phyloP scores from a whole-genome alignment of 2,113 vertebrate genomes.

The Dicentrarchus labrax region DNA sequence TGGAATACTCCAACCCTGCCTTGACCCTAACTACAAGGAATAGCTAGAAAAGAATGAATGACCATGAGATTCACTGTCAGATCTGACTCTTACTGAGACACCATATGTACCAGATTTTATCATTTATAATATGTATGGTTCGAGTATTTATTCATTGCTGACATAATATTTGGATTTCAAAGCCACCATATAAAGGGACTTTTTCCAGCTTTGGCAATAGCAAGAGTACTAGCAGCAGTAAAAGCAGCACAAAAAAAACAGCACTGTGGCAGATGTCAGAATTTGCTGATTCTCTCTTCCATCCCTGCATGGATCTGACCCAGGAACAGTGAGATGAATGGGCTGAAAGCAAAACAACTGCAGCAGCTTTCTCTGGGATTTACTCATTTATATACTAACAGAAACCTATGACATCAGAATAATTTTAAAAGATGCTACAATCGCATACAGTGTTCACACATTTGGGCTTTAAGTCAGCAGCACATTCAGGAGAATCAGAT shows the following conservation, averaged over 20 bases:
- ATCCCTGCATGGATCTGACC: background rate
- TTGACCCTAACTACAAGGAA: background rate
- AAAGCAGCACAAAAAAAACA: background rate
- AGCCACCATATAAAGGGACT: background rate
- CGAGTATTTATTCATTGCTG: background rate
- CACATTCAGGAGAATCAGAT: background rate
- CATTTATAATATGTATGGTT: background rate
- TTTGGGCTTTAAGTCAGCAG: background rate
- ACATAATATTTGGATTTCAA: background rate
- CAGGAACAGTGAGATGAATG: constrained; percentile 10
- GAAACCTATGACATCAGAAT: background rate
- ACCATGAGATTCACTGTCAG: background rate
- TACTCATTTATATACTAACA: background rate
- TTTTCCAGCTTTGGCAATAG: background rate
- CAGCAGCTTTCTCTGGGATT: background rate
- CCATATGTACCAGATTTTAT: background rate
- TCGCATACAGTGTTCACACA: background rate
- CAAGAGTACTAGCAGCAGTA: too few species aligned
- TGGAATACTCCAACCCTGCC: background rate
- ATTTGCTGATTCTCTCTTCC: background rate
- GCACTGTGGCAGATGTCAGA: background rate
- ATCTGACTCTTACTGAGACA: background rate
- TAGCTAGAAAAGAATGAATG: background rate
- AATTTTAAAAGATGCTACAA: background rate
- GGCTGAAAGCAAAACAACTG: constrained; percentile 1